phyloP scores from a whole-genome alignment of 2,797 vertebrate genomes.

The Enteromius anoplus region DNA sequence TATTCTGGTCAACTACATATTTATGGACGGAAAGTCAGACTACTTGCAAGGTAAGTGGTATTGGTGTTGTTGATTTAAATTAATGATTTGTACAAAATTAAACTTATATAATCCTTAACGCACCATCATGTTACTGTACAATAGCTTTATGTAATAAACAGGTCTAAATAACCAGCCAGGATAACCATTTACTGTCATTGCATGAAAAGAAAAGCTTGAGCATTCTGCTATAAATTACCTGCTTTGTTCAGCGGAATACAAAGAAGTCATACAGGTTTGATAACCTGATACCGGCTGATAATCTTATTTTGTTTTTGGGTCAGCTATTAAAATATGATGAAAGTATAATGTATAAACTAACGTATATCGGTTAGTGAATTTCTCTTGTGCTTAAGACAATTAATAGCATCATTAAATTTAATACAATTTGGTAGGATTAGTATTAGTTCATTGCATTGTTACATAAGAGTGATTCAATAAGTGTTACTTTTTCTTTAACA shows the following conservation, averaged over 20 bases:
- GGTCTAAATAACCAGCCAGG: background rate
- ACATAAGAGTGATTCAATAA: background rate
- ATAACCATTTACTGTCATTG: background rate
- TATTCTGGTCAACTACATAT: slow-evolving; percentile 86
- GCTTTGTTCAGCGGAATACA: background rate
- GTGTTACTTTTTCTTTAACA: slow-evolving; percentile 53
- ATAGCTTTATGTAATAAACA: background rate
- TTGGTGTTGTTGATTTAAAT: background rate
- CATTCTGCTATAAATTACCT: background rate
- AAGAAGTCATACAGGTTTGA: background rate
- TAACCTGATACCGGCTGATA: background rate
- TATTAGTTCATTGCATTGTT: background rate
- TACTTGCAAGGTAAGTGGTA: slow-evolving; percentile 84
- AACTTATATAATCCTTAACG: background rate
- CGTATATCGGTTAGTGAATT: background rate
- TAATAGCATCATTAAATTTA: background rate
- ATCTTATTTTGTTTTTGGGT: background rate
- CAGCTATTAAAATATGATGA: background rate
- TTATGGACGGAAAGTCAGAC: slow-evolving; percentile 92
- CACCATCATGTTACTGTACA: background rate
- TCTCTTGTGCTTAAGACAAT: background rate
- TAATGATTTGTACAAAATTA: background rate
- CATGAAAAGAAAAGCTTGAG: background rate
- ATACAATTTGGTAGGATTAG: background rate
- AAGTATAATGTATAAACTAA: background rate